Base-by-base conservation (phyloP, 1,140 invertebrate species). In the Nixonia krombeini region DNA sequence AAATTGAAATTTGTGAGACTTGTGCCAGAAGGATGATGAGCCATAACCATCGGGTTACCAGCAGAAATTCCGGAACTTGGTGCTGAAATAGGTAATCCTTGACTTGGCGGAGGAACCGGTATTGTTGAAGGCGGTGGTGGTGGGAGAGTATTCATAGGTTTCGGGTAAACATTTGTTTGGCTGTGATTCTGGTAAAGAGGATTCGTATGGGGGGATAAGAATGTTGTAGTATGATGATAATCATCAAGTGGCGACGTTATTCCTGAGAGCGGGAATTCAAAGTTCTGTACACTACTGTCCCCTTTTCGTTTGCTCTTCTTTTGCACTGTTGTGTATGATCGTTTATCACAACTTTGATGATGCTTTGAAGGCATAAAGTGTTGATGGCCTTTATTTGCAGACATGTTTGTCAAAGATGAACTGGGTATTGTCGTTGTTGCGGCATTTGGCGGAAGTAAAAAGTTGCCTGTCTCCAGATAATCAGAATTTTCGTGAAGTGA, bases 1-100 rank as follows among this genome's bases (percentile, higher is more conserved):
- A 90, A 75, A 80, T 91, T 90, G 66, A 91, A 91, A 59, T 90
- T 90, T 0, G 89, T 89, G 7, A 91, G 80, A 67, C 88, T 88
- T 0, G 86, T 89, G 44, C 87, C 86, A 1, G 81, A 83, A 0
- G 82, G 80, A 76, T 80, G 80, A 74, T 85, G 81, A 4, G 59
- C 67, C 76, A 82, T 79, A 1, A 75, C 63, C 70, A 80, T 78
- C 0, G 77, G 69, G 50, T 80, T 84, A 28, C 72, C 64, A n/a
- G n/a, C n/a, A n/a, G n/a, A n/a, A n/a, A n/a, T 1, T 4, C 68
- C 62, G 2, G 68, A 33, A 5, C 72, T 38, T 0, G 75, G 46
- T 1, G 74, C 45, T 3, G 72, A 59, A 10, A 67, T 57, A 0
- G 74, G n/a, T 8, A n/a, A n/a, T n/a, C n/a, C n/a, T n/a, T n/a